These are phyloP conservation scores for Synodontis membranacea DNA, from an alignment of 2,113 vertebrate species.

Conservation along the genomic window DNA sequence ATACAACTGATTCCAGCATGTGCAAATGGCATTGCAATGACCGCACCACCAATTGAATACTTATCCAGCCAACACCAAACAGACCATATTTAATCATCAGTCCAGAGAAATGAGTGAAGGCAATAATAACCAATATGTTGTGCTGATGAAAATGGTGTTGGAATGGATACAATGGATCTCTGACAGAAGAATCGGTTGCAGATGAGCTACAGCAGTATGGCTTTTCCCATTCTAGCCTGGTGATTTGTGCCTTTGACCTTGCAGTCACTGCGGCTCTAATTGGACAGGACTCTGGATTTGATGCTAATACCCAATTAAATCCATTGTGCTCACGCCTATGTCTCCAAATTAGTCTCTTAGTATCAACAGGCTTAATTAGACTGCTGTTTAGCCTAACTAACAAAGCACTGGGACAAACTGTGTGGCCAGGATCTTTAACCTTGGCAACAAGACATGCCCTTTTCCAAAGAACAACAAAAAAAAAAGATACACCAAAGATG, in stretches of 20 bases:
- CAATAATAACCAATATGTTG: background rate
- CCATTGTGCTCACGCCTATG: conserved; percentile 20
- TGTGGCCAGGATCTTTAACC: conserved; percentile 5
- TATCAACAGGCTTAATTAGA: conserved; percentile 38
- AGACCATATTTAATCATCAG: background rate
- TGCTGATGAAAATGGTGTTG: background rate
- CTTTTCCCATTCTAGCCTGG: conserved; percentile 26
- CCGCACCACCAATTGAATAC: background rate
- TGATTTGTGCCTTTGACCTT: conserved; percentile 37
- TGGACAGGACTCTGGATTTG: conserved; percentile 32
- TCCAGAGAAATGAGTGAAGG: background rate
- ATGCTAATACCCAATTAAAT: conserved; percentile 50
- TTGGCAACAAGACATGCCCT: background rate
- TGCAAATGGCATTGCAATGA: background rate
- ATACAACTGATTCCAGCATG: background rate
- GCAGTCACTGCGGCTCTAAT: conserved; percentile 15
- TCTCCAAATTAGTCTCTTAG: conserved; percentile 36
- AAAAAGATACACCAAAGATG: background rate
- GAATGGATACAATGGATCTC: conserved; percentile 8
- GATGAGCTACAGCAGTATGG: conserved; percentile 19
- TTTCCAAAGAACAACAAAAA: background rate
- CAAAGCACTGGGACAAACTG: conserved; percentile 2
- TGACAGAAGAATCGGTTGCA: background rate
- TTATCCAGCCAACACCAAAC: background rate
- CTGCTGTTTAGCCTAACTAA: background rate